A percentile compares a stretch with the other conserved stretches of the same genome.
These are phyloP conservation scores for Drosophila rufa DNA, from an alignment of 1,140 invertebrate genomes.

Conservation along the genomic window DNA sequence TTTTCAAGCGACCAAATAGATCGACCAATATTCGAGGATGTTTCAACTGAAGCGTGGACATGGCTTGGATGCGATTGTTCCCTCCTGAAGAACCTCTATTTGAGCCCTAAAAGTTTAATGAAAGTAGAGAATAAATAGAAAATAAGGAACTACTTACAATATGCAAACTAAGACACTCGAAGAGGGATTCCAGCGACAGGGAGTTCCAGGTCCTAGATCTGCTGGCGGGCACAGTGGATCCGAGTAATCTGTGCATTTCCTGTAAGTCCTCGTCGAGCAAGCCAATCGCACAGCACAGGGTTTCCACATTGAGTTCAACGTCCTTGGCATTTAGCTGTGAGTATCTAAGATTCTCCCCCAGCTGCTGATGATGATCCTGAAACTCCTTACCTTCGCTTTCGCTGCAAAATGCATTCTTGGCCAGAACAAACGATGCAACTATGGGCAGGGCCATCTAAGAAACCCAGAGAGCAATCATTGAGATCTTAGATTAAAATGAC, in stretches of 20 bases:
- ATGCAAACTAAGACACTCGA: constrained; percentile 25
- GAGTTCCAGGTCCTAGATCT: constrained; percentile 37
- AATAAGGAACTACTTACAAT: constrained; percentile 34
- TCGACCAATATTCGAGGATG: constrained; percentile 57
- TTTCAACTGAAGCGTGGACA: constrained; percentile 47
- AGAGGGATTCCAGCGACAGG: constrained; percentile 30
- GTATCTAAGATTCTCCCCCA: constrained; percentile 29
- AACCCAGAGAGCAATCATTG: too few relatives aligned
- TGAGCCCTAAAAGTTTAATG: neutral
- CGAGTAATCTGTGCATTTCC: constrained; percentile 43
- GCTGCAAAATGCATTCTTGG: constrained; percentile 13
- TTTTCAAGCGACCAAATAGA: constrained; percentile 60
- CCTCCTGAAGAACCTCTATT: constrained; percentile 1
- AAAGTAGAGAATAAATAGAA: neutral
- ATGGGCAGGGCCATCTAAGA: constrained; percentile 22
- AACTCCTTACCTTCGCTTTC: constrained; percentile 40
- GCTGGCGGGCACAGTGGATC: neutral
- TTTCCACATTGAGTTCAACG: constrained; percentile 31
- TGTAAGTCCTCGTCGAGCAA: constrained; percentile 45
- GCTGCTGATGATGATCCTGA: constrained; percentile 19
- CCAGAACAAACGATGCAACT: constrained; percentile 32
- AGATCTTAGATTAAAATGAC: too few relatives aligned
- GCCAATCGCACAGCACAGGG: constrained; percentile 32
- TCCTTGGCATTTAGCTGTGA: constrained; percentile 23
- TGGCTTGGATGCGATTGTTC: constrained; percentile 26